These are phyloP conservation scores for Phylloscopus trochilus DNA, from an alignment of 2,113 vertebrate species.

Conservation along the genomic window DNA sequence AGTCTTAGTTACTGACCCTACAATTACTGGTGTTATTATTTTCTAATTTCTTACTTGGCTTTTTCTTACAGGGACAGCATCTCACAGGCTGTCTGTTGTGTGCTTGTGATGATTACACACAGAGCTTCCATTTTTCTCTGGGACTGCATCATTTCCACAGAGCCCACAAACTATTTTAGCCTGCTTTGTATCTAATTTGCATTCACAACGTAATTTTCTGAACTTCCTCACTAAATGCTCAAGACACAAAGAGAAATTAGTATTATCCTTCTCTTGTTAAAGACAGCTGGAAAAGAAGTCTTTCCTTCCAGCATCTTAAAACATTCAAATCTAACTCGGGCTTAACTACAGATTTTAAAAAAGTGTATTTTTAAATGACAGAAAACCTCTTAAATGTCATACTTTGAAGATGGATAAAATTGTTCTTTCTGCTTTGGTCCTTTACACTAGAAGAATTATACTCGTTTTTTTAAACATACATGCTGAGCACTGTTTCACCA, in stretches of 20 bases:
- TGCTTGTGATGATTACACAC: background rate
- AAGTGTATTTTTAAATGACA: background rate
- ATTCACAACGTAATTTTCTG: background rate
- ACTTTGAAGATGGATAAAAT: background rate
- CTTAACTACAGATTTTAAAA: background rate
- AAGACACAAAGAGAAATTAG: background rate
- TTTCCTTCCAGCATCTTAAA: background rate
- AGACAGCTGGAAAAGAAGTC: background rate
- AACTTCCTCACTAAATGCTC: slow-evolving; percentile 17
- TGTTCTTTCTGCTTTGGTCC: background rate
- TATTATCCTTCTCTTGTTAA: background rate
- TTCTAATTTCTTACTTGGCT: background rate
- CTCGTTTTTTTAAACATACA: background rate
- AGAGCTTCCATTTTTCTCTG: background rate
- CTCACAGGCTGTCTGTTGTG: background rate
- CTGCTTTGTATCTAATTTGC: background rate
- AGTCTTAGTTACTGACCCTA: accelerated
- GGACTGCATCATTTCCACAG: background rate
- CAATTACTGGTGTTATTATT: background rate
- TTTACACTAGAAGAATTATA: background rate
- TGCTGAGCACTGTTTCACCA: background rate
- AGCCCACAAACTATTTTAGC: background rate
- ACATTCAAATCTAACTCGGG: background rate
- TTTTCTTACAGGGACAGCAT: background rate
- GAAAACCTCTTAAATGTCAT: background rate